A percentile compares a stretch with the other conserved stretches of the same genome.
These are phyloP conservation scores for Papilio protenor DNA, from an alignment of 2,888 invertebrate species.

Conservation along the genomic window DNA sequence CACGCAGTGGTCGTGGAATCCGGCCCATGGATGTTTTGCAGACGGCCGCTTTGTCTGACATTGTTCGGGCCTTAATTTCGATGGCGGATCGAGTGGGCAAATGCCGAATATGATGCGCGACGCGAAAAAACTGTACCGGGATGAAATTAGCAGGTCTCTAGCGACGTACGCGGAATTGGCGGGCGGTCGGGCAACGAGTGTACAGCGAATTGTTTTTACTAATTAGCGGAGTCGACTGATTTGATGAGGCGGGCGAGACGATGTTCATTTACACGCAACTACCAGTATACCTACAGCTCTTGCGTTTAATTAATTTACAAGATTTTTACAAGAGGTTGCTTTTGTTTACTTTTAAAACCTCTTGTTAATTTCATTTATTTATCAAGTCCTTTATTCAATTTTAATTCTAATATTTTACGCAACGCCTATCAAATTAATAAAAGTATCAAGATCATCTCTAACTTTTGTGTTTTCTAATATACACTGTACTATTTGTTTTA, in stretches of 20 bases:
- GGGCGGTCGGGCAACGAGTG: constrained; percentile 81
- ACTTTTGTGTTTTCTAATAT: neutral
- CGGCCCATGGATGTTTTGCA: constrained; percentile 80
- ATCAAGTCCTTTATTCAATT: neutral
- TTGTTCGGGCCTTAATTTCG: constrained; percentile 84
- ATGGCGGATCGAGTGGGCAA: constrained; percentile 81
- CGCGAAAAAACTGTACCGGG: constrained; percentile 80
- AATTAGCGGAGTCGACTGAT: constrained; percentile 77
- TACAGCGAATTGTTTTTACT: constrained; percentile 82
- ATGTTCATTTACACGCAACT: constrained; percentile 33
- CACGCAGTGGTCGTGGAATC: constrained; percentile 78
- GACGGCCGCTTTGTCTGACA: constrained; percentile 84
- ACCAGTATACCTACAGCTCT: constrained; percentile 7
- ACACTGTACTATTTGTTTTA: neutral
- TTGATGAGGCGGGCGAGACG: constrained; percentile 67
- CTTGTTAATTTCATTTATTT: neutral
- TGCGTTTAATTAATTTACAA: constrained; percentile 14
- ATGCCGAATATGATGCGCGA: constrained; percentile 84
- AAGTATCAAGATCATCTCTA: neutral
- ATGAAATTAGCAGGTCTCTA: constrained; percentile 84
- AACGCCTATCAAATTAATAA: neutral
- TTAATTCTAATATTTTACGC: neutral
- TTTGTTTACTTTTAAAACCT: constrained; percentile 7
- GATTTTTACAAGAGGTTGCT: constrained; percentile 18
- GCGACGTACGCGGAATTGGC: constrained; percentile 82